A percentile compares a stretch with the other conserved stretches of the same genome.
Conservation (phyloP, 2,888 invertebrate genomes). For the Apamea sordens region DNA sequence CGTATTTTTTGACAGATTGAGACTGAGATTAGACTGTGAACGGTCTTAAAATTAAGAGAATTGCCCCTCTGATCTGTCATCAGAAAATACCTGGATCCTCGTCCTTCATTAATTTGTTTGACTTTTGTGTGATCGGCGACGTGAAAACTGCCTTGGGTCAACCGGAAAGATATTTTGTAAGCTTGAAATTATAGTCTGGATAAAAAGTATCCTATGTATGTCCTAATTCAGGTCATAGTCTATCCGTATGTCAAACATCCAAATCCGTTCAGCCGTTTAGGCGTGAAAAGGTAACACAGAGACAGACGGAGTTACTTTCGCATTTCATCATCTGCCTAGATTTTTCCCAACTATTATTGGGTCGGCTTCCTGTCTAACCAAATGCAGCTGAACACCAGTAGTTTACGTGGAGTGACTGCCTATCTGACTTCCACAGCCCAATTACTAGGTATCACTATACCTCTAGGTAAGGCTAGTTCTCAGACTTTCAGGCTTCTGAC, state of each 20-base stretch:
- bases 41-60: no score
- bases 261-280: not conserved
- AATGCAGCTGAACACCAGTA: not conserved
- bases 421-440: not conserved
- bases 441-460: not conserved
- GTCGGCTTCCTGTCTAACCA: not conserved
- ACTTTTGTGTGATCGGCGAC: slow-evolving; percentile 60
- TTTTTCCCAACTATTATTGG: not conserved
- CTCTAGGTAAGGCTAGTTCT: not conserved
- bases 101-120: slow-evolving; percentile 58
- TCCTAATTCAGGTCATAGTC: no score
- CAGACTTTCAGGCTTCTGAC: not conserved
- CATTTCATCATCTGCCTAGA: not conserved
- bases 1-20: no score
- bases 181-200: no score
- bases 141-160: slow-evolving; percentile 55
- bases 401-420: no score
- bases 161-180: slow-evolving; percentile 38
- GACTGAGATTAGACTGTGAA: no score
- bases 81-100: slow-evolving; percentile 27
- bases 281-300: not conserved
- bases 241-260: not conserved
- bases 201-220: no score
- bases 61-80: slow-evolving; percentile 21
- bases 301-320: not conserved